Percentiles rank a stretch among this genome's conserved stretches.
Conservation (phyloP, 2,797 vertebrate species). For the Eupleurogrammus muticus region DNA sequence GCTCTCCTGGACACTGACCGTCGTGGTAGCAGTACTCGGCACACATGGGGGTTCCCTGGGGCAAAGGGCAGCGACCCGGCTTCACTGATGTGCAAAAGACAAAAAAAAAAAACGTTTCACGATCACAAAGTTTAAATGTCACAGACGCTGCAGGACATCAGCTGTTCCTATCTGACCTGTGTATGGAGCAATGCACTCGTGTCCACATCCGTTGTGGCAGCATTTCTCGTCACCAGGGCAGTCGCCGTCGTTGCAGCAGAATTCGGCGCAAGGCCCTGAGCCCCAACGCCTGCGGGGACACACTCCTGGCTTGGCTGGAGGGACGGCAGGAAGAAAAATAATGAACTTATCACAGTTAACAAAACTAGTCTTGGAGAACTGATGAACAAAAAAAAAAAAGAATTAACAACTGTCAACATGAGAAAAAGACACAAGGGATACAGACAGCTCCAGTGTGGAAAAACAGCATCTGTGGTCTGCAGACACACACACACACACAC, state of each 20-base stretch:
- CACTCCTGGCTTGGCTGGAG: slow-evolving; percentile 77
- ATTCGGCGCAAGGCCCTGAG: slow-evolving; percentile 69
- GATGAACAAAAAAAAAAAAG: slow-evolving; percentile 10
- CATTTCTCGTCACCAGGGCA: slow-evolving; percentile 80
- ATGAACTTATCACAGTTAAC: neutral
- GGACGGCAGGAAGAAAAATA: neutral
- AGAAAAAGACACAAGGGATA: slow-evolving; percentile 66
- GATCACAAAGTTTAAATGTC: neutral
- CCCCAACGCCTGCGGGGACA: slow-evolving; percentile 73
- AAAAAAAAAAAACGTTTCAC: slow-evolving; percentile 9
- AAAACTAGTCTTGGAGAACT: neutral
- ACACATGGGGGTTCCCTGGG: slow-evolving; percentile 76
- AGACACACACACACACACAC: too few relatives aligned
- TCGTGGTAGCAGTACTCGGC: slow-evolving; percentile 83
- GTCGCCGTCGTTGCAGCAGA: slow-evolving; percentile 76
- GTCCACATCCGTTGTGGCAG: slow-evolving; percentile 84
- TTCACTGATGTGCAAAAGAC: slow-evolving; percentile 73
- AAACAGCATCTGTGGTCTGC: slow-evolving; percentile 75
- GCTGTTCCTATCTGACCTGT: slow-evolving; percentile 63
- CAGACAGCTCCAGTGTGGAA: slow-evolving; percentile 77
- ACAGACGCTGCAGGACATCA: neutral
- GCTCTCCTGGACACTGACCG: slow-evolving; percentile 79
- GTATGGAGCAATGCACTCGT: slow-evolving; percentile 72
- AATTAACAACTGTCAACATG: slow-evolving; percentile 6
- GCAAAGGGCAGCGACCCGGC: slow-evolving; percentile 73